Base-by-base conservation (phyloP, 2,797 vertebrate species). In the Danio tinwini region DNA sequence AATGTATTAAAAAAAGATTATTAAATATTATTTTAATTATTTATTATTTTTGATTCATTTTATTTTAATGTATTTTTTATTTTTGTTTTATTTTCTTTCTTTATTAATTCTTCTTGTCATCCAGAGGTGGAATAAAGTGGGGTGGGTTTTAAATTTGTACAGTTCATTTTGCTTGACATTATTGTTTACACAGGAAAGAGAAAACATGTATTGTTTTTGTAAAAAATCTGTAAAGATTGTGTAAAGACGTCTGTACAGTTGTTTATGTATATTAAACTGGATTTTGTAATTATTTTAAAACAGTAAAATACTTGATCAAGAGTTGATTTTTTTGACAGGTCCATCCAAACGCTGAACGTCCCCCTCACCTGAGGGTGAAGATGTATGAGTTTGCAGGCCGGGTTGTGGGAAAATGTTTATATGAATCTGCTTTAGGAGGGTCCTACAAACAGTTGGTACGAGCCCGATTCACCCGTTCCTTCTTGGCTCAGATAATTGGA, bases 401-500 rank as follows among this genome's bases (percentile, higher is more conserved):
- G 14, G 89, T 99, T 0, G 98, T 99, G 16, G 98, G 98, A 49
- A 99, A 99, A 89, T 99, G 98, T 91, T 91, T 99, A 29, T 99
- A 98, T 64, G 98, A 99, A 82, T 99, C 98, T 0, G 96, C 97
- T 62, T 91, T 98, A 83, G 98, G 98, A 71, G 98, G 96, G 67
- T 92, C 96, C 76, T 98, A 98, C 86, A 98, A 98, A 74, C 98
- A 99, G 81, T 91, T 99, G 88, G 98, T 99, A 55, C 95, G 96
- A 76, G 98, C 98, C 86, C 95, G 97, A 55, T 99, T 99, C 82
- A 98, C 98, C 12, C 95, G 98, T 9, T 99, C 98, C 67, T 99
- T 99, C 89, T 90, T 99, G 93, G 98, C 98, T 72, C 98, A 99
- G 90, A 98, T 99, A 87, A 99, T 99, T 83, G 98, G 98, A 85